Evolutionary conservation across 2,113 vertebrate genomes (phyloP).

Genomic region (Oenanthe melanoleuca): DNA sequence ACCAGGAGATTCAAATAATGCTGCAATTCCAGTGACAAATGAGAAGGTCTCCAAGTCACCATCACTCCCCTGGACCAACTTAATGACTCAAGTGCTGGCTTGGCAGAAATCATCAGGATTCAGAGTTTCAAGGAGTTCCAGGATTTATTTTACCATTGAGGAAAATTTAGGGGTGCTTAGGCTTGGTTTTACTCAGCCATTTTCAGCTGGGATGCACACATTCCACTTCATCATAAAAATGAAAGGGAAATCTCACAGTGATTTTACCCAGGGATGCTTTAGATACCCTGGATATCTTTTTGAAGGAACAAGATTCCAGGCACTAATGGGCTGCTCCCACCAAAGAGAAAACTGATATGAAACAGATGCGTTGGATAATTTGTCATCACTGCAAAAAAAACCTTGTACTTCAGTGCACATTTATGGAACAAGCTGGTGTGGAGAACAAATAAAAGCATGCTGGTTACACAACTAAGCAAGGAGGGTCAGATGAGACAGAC

Average conservation of each 20-base stretch:
- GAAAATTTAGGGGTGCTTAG: not conserved
- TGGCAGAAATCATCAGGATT: fast-evolving
- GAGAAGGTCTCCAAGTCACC: not conserved
- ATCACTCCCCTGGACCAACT: not conserved
- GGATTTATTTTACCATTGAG: not conserved
- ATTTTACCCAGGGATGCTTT: not conserved
- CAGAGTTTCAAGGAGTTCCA: not conserved
- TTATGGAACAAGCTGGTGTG: constrained; percentile 76
- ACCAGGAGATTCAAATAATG: not conserved
- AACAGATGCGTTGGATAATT: constrained; percentile 76
- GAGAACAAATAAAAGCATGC: constrained; percentile 76
- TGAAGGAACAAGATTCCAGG: not conserved
- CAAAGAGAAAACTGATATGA: not conserved
- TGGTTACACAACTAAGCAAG: constrained; percentile 81
- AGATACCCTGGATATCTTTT: not conserved
- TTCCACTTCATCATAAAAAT: not conserved
- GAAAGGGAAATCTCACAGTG: not conserved
- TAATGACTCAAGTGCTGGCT: not conserved
- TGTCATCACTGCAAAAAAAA: constrained; percentile 85
- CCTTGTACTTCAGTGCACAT: constrained; percentile 68
- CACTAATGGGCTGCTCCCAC: not conserved
- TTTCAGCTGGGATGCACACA: not conserved
- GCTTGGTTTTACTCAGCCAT: not conserved
- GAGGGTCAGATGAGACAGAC: constrained; percentile 45
- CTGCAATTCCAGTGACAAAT: not conserved